Conservation (phyloP, 2,113 vertebrate species). For the Solenodon paradoxus region DNA sequence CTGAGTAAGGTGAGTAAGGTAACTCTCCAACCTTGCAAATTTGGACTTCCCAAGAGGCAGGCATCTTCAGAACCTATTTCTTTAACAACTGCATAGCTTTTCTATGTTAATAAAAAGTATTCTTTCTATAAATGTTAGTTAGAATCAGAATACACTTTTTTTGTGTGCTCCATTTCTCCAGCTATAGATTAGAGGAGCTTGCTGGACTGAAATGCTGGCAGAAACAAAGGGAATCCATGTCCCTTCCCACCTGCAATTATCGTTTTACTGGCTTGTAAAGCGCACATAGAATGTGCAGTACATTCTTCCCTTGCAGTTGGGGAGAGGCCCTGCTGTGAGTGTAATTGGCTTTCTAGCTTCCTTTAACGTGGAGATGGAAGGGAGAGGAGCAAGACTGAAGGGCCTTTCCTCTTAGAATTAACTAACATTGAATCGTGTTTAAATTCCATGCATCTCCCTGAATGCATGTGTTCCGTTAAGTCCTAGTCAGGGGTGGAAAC, state of each 20-base stretch:
- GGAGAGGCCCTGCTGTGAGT: slow-evolving; percentile 68
- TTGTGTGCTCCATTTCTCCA: background rate
- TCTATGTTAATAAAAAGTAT: background rate
- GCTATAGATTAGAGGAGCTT: slow-evolving; percentile 25
- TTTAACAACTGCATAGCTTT: background rate
- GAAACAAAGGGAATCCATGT: slow-evolving; percentile 62
- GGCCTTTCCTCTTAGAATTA: slow-evolving; percentile 53
- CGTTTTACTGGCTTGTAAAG: slow-evolving; percentile 64
- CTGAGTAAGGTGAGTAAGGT: no score
- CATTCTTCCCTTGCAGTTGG: slow-evolving; percentile 54
- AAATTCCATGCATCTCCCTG: slow-evolving; percentile 48
- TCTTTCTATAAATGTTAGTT: background rate
- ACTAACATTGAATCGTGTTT: slow-evolving; percentile 57
- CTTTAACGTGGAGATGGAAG: slow-evolving; percentile 53
- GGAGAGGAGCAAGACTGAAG: slow-evolving; percentile 50
- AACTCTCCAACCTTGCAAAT: no score
- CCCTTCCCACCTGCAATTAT: slow-evolving; percentile 66
- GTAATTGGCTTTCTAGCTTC: slow-evolving; percentile 75
- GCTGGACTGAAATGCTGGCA: slow-evolving; percentile 42
- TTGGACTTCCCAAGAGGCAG: background rate
- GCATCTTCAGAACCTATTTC: background rate
- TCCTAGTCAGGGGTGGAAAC: slow-evolving; percentile 45
- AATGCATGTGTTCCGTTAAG: slow-evolving; percentile 51
- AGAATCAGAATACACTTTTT: slow-evolving; percentile 35
- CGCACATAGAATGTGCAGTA: slow-evolving; percentile 55